These are phyloP conservation scores for Octodon degus DNA, from an alignment of 2,113 vertebrate species.

Conservation along the genomic window DNA sequence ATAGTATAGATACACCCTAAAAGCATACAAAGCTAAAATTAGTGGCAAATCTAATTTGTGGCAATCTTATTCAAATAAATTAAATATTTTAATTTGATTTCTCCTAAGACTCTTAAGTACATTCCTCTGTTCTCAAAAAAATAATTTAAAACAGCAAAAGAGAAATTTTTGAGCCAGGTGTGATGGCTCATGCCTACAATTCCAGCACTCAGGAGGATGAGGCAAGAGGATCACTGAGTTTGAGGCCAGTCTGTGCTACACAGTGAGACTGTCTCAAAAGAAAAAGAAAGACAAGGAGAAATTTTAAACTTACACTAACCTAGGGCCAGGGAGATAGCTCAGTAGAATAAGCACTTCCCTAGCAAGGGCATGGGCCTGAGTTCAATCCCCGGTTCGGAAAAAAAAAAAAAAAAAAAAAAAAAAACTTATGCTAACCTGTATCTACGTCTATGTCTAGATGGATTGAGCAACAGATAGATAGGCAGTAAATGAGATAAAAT, in stretches of 20 bases:
- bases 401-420: too few relatives aligned
- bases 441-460: not conserved
- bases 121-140: not conserved
- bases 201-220: too few relatives aligned
- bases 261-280: too few relatives aligned
- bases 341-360: too few relatives aligned
- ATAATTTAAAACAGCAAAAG: slow-evolving; percentile 9
- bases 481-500: not conserved
- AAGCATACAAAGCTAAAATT: not conserved
- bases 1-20: not conserved
- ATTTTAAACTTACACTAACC: not conserved
- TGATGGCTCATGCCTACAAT: too few relatives aligned
- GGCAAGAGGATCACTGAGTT: too few relatives aligned
- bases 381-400: too few relatives aligned
- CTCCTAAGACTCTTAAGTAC: not conserved
- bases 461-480: not conserved
- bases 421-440: not conserved
- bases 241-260: too few relatives aligned
- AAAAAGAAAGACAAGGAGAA: too few relatives aligned
- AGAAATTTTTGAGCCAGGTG: not conserved
- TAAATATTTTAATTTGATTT: not conserved
- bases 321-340: too few relatives aligned
- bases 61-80: slow-evolving; percentile 27
- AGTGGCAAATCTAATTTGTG: slow-evolving; percentile 34
- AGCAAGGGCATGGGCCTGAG: too few relatives aligned